phyloP scores from a whole-genome alignment of 2,797 vertebrate species.

The Microctenopoma stevenorrisi region DNA sequence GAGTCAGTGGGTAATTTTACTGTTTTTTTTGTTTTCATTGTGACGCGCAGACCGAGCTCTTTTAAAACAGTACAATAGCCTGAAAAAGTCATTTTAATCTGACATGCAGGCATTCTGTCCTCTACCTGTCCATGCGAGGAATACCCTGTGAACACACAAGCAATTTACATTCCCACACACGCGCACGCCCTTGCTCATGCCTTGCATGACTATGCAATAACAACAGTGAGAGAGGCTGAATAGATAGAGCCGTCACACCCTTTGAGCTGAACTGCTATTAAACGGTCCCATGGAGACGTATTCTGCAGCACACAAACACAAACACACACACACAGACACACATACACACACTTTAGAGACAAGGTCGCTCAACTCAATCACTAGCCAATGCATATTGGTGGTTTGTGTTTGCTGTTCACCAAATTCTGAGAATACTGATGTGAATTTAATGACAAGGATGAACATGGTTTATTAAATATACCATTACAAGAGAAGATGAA shows the following conservation, averaged over 20 bases:
- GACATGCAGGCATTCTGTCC: slow-evolving; percentile 6
- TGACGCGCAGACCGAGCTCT: background rate
- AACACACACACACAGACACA: background rate
- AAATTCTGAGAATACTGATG: background rate
- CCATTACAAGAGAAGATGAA: background rate
- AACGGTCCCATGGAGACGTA: slow-evolving; percentile 43
- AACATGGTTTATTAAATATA: background rate
- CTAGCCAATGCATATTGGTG: slow-evolving; percentile 44
- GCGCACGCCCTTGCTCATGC: background rate
- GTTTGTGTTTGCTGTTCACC: background rate
- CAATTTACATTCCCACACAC: background rate
- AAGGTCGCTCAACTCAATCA: slow-evolving; percentile 56
- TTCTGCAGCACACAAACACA: slow-evolving; percentile 34
- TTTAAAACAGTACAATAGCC: background rate
- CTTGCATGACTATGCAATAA: slow-evolving; percentile 43
- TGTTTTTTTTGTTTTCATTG: background rate
- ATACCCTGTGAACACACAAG: slow-evolving; percentile 17
- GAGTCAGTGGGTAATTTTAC: too few relatives aligned
- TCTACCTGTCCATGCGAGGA: slow-evolving; percentile 11
- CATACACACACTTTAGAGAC: slow-evolving; percentile 30
- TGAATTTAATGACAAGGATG: background rate
- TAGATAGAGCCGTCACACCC: slow-evolving; percentile 47
- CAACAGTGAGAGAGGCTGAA: slow-evolving; percentile 21
- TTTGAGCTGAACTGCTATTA: slow-evolving; percentile 40
- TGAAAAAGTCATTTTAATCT: background rate